Conservation (phyloP, 2,113 vertebrate species). For the Corapipo altera region DNA sequence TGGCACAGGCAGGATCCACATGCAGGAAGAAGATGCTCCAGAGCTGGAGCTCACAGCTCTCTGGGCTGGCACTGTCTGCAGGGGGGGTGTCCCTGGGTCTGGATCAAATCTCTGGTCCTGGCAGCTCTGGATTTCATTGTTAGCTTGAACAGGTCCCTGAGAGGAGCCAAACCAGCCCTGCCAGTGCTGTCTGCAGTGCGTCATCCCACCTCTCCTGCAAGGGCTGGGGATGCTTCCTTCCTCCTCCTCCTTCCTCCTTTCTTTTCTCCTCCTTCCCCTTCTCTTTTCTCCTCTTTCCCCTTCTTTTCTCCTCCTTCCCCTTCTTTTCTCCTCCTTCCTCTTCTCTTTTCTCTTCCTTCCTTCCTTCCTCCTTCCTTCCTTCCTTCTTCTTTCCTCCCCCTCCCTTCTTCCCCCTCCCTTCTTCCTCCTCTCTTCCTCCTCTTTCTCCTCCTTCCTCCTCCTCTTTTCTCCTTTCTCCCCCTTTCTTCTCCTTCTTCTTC, state of each 20-base stretch:
- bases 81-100: neutral
- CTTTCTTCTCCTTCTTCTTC: neutral
- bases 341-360: too few relatives aligned
- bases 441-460: neutral
- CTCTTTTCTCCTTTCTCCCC: neutral
- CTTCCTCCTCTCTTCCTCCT: neutral
- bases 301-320: too few relatives aligned
- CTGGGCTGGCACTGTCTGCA: neutral
- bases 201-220: neutral
- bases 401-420: neutral
- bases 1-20: rapidly evolving
- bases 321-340: too few relatives aligned
- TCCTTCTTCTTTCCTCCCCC: neutral
- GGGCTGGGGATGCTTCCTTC: neutral
- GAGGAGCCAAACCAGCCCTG: neutral
- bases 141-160: neutral
- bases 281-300: too few relatives aligned
- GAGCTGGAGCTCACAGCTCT: neutral
- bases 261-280: too few relatives aligned
- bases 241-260: too few relatives aligned
- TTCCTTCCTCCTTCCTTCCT: neutral
- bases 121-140: neutral
- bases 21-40: neutral
- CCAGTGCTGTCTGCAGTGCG: rapidly evolving
- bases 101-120: neutral